Evolutionary conservation across 2,797 vertebrate genomes (phyloP), one percentile per base, ranked within the genome.

Genomic region (Ptychadena robeensis): DNA sequence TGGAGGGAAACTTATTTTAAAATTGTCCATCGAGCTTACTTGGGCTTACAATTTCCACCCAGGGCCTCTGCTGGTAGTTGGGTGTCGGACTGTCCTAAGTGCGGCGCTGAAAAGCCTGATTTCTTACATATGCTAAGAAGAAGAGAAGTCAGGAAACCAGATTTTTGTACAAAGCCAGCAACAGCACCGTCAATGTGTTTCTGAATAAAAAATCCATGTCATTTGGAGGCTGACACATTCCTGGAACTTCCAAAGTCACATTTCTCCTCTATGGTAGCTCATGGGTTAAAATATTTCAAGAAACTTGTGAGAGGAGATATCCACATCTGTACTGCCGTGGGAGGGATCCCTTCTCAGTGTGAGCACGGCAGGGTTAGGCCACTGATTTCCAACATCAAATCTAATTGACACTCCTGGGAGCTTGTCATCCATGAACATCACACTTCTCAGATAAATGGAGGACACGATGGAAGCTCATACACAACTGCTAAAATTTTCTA

Each of bases 331-430:
- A 81, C 9, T 80, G 72, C 72, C 22, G 78, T 71, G 83, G 78
- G 66, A 80, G 74, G 61, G 72, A 65, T 65, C 48, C 72, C 65
- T 76, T 71, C 83, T 85, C 83, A 76, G 78, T 85, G 40, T 81
- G 73, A 71, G 68, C 35, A 61, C 66, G 32, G 64, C 72, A 76
- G 78, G 83, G 83, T 80, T 85, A 85, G 83, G 79, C 53, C 83
- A 81, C 83, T 85, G 83, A 85, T 85, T 80, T 85, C 78, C 78
- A 81, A 81, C 83, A 85, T 85, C 83, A 85, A 81, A 80, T 85
- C 83, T 85, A 85, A 85, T 85, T 85, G 78, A 80, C 78, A 85
- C 83, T 76, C 83, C 73, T 70, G 83, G 83, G 83, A 85, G 65
- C 83, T 66, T 76, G 83, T 85, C 83, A 85, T 80, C 69, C 65